These are phyloP conservation scores for Drosophila lacteicornis DNA, from an alignment of 1,140 invertebrate genomes.

Conservation along the genomic window DNA sequence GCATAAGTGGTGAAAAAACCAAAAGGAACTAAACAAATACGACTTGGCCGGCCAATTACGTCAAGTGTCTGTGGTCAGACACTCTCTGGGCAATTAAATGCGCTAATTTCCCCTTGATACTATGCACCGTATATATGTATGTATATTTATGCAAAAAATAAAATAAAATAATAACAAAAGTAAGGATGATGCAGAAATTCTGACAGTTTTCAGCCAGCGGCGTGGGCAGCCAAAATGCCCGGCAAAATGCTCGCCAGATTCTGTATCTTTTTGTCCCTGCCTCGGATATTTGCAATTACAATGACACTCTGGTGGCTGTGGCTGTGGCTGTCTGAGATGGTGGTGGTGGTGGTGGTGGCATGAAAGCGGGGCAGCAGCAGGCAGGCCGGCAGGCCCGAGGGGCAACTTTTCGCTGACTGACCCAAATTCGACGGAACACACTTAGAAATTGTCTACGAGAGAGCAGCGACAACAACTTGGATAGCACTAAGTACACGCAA, in stretches of 20 bases:
- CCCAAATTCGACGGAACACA: slow-evolving; percentile 77
- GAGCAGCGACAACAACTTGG: slow-evolving; percentile 67
- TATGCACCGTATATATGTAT: slow-evolving; percentile 13
- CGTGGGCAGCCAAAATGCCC: slow-evolving; percentile 67
- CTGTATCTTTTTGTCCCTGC: slow-evolving; percentile 47
- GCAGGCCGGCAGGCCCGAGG: slow-evolving; percentile 4
- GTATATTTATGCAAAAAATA: slow-evolving; percentile 8
- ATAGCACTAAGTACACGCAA: slow-evolving; percentile 78
- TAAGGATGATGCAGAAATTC: slow-evolving; percentile 59
- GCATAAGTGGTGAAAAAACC: slow-evolving; percentile 9
- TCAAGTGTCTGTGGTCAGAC: slow-evolving; percentile 77
- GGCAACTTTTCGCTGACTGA: slow-evolving; percentile 69
- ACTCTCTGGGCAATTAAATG: slow-evolving; percentile 81
- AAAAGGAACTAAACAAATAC: slow-evolving; percentile 36
- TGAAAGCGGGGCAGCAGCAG: slow-evolving; percentile 16
- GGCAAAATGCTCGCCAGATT: slow-evolving; percentile 31
- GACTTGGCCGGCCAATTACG: slow-evolving; percentile 71
- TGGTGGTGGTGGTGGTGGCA: not conserved
- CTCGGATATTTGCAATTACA: slow-evolving; percentile 83
- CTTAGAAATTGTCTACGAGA: slow-evolving; percentile 80
- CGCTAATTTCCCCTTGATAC: slow-evolving; percentile 75
- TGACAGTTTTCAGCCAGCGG: slow-evolving; percentile 66
- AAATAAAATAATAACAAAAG: not conserved
- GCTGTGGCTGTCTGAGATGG: slow-evolving; percentile 11
- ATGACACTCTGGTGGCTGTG: slow-evolving; percentile 67